Conservation (phyloP, 2,113 vertebrate species). For the Ranitomeya imitator region DNA sequence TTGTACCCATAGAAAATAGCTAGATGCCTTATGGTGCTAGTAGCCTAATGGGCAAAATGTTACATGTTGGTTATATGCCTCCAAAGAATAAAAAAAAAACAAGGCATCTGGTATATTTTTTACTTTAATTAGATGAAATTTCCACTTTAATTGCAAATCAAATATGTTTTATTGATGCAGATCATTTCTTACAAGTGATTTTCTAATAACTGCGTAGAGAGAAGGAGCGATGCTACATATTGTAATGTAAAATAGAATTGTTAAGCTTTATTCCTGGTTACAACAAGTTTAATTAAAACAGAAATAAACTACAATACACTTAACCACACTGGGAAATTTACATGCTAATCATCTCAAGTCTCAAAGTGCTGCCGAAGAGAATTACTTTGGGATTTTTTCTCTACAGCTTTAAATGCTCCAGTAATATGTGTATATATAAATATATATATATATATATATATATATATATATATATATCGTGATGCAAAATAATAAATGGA, state of each 20-base stretch:
- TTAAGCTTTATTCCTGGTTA: constrained; percentile 28
- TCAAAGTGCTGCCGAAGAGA: constrained; percentile 9
- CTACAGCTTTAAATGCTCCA: background rate
- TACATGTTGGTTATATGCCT: background rate
- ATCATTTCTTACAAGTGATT: background rate
- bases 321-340: constrained; percentile 53
- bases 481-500: background rate
- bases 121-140: background rate
- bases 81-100: background rate
- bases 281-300: constrained; percentile 47
- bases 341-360: constrained; percentile 37
- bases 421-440: background rate
- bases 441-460: background rate
- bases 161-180: constrained; percentile 22
- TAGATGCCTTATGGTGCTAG: background rate
- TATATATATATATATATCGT: background rate
- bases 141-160: background rate
- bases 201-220: background rate
- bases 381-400: background rate
- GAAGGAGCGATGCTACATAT: background rate
- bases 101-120: background rate
- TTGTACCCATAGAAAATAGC: background rate
- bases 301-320: constrained; percentile 46
- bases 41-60: background rate
- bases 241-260: constrained; percentile 31